A percentile compares a stretch with the other conserved stretches of the same genome.
Evolutionary conservation across 2,888 invertebrate species (phyloP).

Genomic region (Drosophila imparisetae): DNA sequence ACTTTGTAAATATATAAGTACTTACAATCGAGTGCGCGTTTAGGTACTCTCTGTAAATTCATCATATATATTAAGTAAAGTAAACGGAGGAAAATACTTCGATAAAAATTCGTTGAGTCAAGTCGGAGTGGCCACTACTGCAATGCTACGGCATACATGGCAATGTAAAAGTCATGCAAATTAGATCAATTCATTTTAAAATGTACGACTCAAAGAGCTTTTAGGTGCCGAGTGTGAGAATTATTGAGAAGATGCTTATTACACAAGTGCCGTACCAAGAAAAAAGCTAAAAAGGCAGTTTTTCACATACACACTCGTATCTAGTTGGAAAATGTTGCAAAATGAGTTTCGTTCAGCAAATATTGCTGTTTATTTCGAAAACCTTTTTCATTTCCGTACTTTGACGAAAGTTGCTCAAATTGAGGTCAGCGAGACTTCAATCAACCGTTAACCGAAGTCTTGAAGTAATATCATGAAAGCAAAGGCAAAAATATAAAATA

Average conservation of each 20-base stretch:
- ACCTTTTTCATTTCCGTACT: slow-evolving; percentile 40
- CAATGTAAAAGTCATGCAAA: slow-evolving; percentile 8
- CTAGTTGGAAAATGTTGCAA: slow-evolving; percentile 27
- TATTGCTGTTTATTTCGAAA: slow-evolving; percentile 32
- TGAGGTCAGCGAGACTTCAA: slow-evolving; percentile 34
- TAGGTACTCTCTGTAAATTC: neutral
- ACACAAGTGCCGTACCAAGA: neutral
- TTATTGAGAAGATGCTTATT: neutral
- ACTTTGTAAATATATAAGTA: neutral
- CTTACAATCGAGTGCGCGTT: neutral
- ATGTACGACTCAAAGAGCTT: neutral
- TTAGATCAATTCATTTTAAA: slow-evolving; percentile 14
- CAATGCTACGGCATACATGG: neutral
- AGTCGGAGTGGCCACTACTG: neutral
- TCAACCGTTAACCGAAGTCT: slow-evolving; percentile 30
- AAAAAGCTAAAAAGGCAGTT: slow-evolving; percentile 8
- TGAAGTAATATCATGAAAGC: slow-evolving; percentile 23
- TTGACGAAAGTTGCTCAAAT: slow-evolving; percentile 12
- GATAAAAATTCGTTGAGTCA: neutral
- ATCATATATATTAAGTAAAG: neutral
- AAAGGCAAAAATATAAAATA: slow-evolving; percentile 35
- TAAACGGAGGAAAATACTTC: neutral
- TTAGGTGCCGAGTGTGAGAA: neutral
- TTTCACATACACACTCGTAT: slow-evolving; percentile 4
- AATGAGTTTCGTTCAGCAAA: slow-evolving; percentile 28